Base-by-base conservation (phyloP, 2,113 vertebrate species). In the Glaucidium brasilianum region DNA sequence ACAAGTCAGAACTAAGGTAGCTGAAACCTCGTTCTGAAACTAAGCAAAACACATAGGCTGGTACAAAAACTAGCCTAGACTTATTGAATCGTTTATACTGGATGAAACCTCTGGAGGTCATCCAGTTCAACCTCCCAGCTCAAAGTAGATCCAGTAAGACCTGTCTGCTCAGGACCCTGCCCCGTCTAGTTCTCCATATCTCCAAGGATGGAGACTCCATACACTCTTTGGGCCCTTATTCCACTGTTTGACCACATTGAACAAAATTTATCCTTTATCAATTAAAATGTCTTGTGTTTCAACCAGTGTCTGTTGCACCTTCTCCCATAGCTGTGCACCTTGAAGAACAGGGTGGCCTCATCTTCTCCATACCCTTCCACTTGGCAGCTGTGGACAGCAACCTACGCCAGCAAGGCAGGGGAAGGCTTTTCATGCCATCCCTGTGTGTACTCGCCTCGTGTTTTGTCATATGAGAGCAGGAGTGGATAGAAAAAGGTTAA, bases 181-280 rank as follows among this genome's bases (percentile, higher is more conserved):
- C 32, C 52, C 52, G 34, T 26, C 12, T 37, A 32, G 27, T 53
- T 81, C 71, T 67, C 26, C 30, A 0, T 21, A 47, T 11, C 58
- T 56, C 34, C 34, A 30, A 37, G 34, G 34, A 76, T 11, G 8
- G n/a, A 67, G 52, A 45, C 58, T 67, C 39, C 15, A 20, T 22
- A 66, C 35, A 18, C 16, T 19, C 12, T 59, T 58, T 12, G 43
- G 47, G 58, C 18, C 15, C 20, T 62, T 23, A 52, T 30, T 43
- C 32, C 35, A 67, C 9, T 0, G 0, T 30, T 50, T 66, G 47
- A 39, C 11, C 35, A 56, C 1, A 5, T 11, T 26, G 35, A 52
- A 39, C 21, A 45, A n/a, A 75, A 66, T 14, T n/a, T 23, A 27
- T 49, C 21, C 30, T 45, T 0, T 32, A 39, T 25, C 35, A 32